Base-by-base conservation (phyloP, 64 coral and sea anemone genomes). In the Montipora sp. region DNA sequence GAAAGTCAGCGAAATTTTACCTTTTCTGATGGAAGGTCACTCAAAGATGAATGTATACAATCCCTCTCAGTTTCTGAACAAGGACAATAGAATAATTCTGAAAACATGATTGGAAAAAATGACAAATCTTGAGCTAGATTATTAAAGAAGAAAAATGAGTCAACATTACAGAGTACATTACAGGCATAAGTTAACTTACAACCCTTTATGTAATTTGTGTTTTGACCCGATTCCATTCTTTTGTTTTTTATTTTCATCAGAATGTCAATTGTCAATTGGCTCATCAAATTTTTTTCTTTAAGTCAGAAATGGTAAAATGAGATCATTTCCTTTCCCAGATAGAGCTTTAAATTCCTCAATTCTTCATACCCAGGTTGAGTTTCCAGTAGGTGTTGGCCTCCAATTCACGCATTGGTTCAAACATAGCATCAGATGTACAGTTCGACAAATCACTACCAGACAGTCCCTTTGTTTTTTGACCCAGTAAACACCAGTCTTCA, bases 371-470 rank as follows among this genome's bases (percentile, higher is more conserved):
- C 92, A 81, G 12, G 23, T 89, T 94, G 3, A 93, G 73, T 47
- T 83, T 78, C 98, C 98, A 99, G 53, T 80, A 78, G 53, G 60
- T 89, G 73, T 91, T 77, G 44, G 84, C 71, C 48, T 95, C 91
- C 10, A 99, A 84, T 57, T 99, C 98, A 84, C 98, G 82, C 12
- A 99, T 44, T 19, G 98, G 94, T 90, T 99, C 98, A 96, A 99
- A 99, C 84, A 99, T 84, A 3, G 98, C 94, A 71, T 99, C 98
- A 13, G 94, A 96, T 8, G 92, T 89, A 51, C 98, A 99, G 53
- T 95, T 96, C 8, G 98, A 92, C 43, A 99, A 80, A 58, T 99
- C 98, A 90, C 98, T 99, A 6, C 98, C 98, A 8, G 98, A 99
- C 78, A 96, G 92, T 4, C 98, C 94, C 44, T 94, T 80, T 59